Percentiles rank a stretch among this genome's conserved stretches.
Conservation (phyloP, 2,113 vertebrate species). For the Jacana jacana region DNA sequence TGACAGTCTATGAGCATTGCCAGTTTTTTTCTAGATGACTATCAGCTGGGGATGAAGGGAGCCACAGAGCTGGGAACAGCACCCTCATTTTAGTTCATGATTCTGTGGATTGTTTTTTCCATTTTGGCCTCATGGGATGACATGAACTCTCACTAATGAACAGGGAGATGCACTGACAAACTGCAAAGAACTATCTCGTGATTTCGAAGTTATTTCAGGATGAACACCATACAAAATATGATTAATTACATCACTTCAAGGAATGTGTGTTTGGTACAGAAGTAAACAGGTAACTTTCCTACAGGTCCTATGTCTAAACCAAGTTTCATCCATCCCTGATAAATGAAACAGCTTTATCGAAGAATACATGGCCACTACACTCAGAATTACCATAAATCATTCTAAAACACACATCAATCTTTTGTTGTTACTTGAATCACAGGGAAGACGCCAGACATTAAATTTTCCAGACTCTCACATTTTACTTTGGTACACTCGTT, state of each 20-base stretch:
- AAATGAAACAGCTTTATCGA: conserved; percentile 1
- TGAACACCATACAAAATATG: not conserved
- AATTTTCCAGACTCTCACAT: conserved; percentile 40
- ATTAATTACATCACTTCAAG: not conserved
- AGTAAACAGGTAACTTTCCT: not conserved
- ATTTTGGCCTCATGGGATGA: conserved; percentile 6
- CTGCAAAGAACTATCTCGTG: not conserved
- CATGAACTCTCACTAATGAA: not conserved
- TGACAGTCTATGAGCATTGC: not conserved
- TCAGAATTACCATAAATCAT: conserved; percentile 44
- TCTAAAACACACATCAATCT: conserved; percentile 29
- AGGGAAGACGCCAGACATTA: conserved; percentile 12
- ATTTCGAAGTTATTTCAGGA: not conserved
- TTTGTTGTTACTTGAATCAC: conserved; percentile 30
- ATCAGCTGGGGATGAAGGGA: not conserved
- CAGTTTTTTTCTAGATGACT: not conserved
- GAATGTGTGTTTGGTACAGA: not conserved
- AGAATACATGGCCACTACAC: conserved; percentile 3
- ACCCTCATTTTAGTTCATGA: not conserved
- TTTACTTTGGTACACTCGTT: conserved; percentile 44
- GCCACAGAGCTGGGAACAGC: not conserved
- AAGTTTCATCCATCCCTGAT: conserved; percentile 1
- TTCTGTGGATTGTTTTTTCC: not conserved
- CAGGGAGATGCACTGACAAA: not conserved
- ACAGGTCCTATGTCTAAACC: not conserved